Evolutionary conservation across 2,113 vertebrate species (phyloP).

Genomic region (Ptilonorhynchus violaceus): DNA sequence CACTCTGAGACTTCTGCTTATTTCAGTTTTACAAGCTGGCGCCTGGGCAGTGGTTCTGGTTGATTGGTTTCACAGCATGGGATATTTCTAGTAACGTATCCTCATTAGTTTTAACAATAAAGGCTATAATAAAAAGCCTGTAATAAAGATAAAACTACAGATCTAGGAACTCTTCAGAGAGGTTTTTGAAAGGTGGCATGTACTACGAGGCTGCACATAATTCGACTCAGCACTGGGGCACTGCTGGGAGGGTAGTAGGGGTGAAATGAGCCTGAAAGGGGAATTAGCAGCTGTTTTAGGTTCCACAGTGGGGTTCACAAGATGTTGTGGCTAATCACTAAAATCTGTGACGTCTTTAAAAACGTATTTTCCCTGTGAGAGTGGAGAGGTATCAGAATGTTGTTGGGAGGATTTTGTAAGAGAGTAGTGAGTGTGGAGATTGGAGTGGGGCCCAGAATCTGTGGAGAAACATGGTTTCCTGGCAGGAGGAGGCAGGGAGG

Average conservation of each 20-base stretch:
- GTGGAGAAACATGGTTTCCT: neutral
- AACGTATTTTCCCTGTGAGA: neutral
- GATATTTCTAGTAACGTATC: rapidly evolving
- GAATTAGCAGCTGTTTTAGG: neutral
- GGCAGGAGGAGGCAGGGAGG: neutral
- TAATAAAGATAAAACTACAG: neutral
- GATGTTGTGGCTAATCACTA: neutral
- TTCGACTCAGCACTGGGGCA: neutral
- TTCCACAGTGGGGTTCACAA: neutral
- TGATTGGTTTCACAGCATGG: neutral
- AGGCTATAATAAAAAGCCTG: neutral
- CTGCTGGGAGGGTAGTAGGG: neutral
- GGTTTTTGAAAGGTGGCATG: neutral
- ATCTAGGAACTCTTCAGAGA: neutral
- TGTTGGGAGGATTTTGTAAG: neutral
- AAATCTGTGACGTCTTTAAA: neutral
- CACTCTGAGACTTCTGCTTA: neutral
- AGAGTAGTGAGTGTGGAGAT: neutral
- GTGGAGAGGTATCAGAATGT: neutral
- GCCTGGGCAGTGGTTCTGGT: neutral
- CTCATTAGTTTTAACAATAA: neutral
- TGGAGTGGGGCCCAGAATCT: neutral
- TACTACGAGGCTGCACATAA: rapidly evolving
- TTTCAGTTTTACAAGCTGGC: neutral
- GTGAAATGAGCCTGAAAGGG: neutral